Evolutionary conservation across 2,113 vertebrate species (phyloP).

Genomic region (Rhea pennata): DNA sequence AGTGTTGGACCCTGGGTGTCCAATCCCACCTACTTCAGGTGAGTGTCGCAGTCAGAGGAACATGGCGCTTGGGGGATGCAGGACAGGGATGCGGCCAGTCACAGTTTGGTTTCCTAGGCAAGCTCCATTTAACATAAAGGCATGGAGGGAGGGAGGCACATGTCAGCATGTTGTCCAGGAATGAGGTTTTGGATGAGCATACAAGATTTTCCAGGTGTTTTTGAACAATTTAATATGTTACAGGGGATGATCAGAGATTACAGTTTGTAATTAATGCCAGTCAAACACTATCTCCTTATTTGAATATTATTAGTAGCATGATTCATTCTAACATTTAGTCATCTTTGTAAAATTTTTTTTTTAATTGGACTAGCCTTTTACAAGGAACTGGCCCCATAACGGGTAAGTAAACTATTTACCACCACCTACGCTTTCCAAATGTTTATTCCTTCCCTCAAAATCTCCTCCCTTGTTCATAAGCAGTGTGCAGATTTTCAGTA

Average conservation of each 20-base stretch:
- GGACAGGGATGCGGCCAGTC: fast-evolving
- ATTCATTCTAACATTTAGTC: background rate
- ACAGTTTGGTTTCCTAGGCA: background rate
- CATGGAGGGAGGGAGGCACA: too few species aligned
- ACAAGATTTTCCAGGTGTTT: background rate
- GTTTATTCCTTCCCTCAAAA: background rate
- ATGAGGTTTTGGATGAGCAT: background rate
- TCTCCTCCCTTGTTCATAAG: background rate
- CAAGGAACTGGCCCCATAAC: background rate
- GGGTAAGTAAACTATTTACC: background rate
- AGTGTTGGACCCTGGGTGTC: background rate
- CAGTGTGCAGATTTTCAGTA: background rate
- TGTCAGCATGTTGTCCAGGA: background rate
- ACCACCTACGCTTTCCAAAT: background rate
- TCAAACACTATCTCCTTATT: background rate
- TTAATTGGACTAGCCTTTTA: background rate
- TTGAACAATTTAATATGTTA: background rate
- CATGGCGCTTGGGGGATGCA: background rate
- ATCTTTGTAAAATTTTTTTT: background rate
- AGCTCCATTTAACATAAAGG: background rate
- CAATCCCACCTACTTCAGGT: background rate
- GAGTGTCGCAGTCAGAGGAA: background rate
- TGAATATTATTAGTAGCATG: background rate
- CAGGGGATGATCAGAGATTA: background rate
- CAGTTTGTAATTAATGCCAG: background rate